Percentiles rank a stretch among this genome's conserved stretches.
Conservation (phyloP, 1,140 invertebrate species). For the Gryon sp. region DNA sequence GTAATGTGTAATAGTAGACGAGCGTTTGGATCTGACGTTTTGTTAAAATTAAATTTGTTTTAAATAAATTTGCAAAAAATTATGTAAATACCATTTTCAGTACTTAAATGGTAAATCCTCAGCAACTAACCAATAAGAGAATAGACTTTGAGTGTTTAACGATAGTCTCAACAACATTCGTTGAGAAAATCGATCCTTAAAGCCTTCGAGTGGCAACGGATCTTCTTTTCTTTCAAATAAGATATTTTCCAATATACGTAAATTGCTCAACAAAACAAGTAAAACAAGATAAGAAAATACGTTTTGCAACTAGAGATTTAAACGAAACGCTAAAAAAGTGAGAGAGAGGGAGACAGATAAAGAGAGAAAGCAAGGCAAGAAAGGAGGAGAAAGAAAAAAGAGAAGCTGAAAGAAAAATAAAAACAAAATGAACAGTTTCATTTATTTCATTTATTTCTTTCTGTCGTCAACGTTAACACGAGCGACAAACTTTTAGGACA, state of each 20-base stretch:
- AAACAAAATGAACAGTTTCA: slow-evolving; percentile 53
- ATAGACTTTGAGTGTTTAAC: slow-evolving; percentile 31
- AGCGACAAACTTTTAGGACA: slow-evolving; percentile 35
- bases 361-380: too few species aligned
- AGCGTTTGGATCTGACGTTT: too few species aligned
- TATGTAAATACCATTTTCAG: neutral
- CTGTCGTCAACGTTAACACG: slow-evolving; percentile 51
- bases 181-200: slow-evolving; percentile 49
- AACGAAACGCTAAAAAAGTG: too few species aligned
- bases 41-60: too few species aligned
- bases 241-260: slow-evolving; percentile 57
- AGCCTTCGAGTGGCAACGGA: slow-evolving; percentile 33
- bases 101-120: slow-evolving; percentile 6
- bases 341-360: too few species aligned
- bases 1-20: too few species aligned
- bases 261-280: slow-evolving; percentile 51
- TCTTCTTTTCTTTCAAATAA: slow-evolving; percentile 44
- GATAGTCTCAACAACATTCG: slow-evolving; percentile 35
- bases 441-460: slow-evolving; percentile 43
- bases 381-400: too few species aligned
- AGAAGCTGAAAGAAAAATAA: too few species aligned
- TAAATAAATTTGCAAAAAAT: neutral
- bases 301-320: slow-evolving; percentile 50
- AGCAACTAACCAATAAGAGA: slow-evolving; percentile 13
- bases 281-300: slow-evolving; percentile 51